Evolutionary conservation across 2,113 vertebrate species (phyloP), one percentile per base, ranked within the genome.

Genomic region (Cromileptes altivelis): DNA sequence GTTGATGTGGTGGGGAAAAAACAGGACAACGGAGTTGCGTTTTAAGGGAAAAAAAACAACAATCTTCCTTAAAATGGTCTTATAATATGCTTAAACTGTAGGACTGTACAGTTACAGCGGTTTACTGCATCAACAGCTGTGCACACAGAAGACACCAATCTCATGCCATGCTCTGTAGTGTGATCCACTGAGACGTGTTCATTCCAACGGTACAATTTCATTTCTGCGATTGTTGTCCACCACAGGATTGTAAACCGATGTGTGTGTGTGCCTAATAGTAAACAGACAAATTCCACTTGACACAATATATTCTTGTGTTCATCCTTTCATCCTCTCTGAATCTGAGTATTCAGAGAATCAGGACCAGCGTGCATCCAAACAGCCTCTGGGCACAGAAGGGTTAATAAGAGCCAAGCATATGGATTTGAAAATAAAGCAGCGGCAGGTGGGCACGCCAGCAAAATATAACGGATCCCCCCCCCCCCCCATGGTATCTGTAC

Each of bases 371-470:
- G 80, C 71, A 69, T 64, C 64, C 53, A 67, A 80, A 64, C 55
- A 40, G 47, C 83, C 71, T 57, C 0, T 10, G 17, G 73, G 40
- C 64, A 61, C 33, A 19, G 60, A 14, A 7, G 76, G 40, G 37
- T 81, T 80, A 86, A 82, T 58, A 74, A 65, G 18, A 69, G 45
- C 50, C 50, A 61, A 82, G 63, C 27, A 4, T 65, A 62, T 50
- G 58, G 78, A 62, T 86, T 70, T 73, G 58, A 53, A 86, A 88
- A 84, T 80, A 56, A 73, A 78, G 67, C 49, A 25, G 75, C 14
- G n/a, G 63, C 71, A 67, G 71, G 53, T 71, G 70, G 47, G 49
- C 21, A 57, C 1, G 67, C 47, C 18, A 25, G 52, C 37, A 45
- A 80, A 68, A 77, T 52, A 57, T 42, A 17, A 6, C 19, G 12